Base-by-base conservation (phyloP, 2,797 vertebrate genomes). In the Neoniphon sammara region DNA sequence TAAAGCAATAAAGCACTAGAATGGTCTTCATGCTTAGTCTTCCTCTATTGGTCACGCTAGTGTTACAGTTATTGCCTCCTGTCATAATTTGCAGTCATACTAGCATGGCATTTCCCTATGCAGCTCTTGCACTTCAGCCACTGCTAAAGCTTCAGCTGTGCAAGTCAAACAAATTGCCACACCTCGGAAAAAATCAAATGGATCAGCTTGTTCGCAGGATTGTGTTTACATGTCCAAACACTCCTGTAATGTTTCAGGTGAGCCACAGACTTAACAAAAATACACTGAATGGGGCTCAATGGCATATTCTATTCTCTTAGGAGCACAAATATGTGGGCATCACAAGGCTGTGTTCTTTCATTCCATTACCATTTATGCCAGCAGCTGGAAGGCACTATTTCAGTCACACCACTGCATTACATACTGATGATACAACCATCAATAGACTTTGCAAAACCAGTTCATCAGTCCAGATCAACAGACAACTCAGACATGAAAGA, bases 201-300 rank as follows among this genome's bases (percentile, higher is more conserved):
- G 20, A 52, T 23, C 53, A 14, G 23, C 57, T 54, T 18, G 25
- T 23, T 54, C 55, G 36, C 34, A 7, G 36, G 63, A 47, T 21
- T 18, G 47, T 73, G 66, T 80, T 78, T 73, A 63, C 14, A 2
- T 70, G 68, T 76, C 61, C 31, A 70, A 75, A 83, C 67, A 73
- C 49, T 63, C 20, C 72, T 63, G 27, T 11, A 75, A 65, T 11
- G 36, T 39, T 7, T 39, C 36, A 10, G 36, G 36, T 10, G 7
- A 10, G 9, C 36, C 36, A 39, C 8, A 10, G 36, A 7, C 36
- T 39, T 39, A 34, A 34, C 31, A 34, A 34, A 34, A 34, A 34
- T 34, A 34, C 31, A 34, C 4, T 7, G 7, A 7, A 34, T 7
- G 66, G 4, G 36, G 3, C 61, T 83, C 66, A 75, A 70, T 66